Evolutionary conservation across 2,797 vertebrate species (phyloP), one percentile per base, ranked within the genome.

Genomic region (Tapirus indicus): DNA sequence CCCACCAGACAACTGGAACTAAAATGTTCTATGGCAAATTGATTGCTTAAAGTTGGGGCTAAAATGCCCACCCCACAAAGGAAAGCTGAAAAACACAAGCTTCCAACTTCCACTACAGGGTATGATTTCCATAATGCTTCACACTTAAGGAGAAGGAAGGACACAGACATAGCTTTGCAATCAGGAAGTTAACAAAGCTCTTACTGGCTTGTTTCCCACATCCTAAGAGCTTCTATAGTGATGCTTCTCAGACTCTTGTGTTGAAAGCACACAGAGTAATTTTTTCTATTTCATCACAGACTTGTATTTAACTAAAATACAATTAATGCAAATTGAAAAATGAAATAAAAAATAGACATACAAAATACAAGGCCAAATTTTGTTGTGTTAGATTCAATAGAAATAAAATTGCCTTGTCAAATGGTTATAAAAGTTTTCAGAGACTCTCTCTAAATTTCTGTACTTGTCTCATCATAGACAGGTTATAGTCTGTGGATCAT

Each of bases 391-490:
- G 78, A 68, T 77, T 78, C 88, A 41, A 94, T 0, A 60, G 93
- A 88, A 96, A 94, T 60, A 41, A 95, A 96, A 94, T 87, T 62
- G 41, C n/a, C 62, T 94, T 88, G 52, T 93, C 68, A 95, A 77
- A 83, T 38, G 54, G 29, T 88, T 52, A 52, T 29, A 49, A 93
- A 88, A 75, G 12, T 79, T 83, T 87, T 23, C 29, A 78, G 32
- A 21, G 14, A 0, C 7, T 80, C 60, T 95, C 27, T 91, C 27
- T 86, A 20, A 49, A 79, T 35, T 12, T 79, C 47, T 64, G 41
- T 62, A 38, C 8, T 71, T 32, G 9, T 87, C 78, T 80, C 13
- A 3, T 23, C 32, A n/a, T 32, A 47, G 49, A 38, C 20, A 32
- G n/a, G n/a, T 27, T 75, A 84, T 29, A 68, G 41, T 32, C 8